Base-by-base conservation (phyloP, 2,888 invertebrate genomes). In the Drosophila cognata region DNA sequence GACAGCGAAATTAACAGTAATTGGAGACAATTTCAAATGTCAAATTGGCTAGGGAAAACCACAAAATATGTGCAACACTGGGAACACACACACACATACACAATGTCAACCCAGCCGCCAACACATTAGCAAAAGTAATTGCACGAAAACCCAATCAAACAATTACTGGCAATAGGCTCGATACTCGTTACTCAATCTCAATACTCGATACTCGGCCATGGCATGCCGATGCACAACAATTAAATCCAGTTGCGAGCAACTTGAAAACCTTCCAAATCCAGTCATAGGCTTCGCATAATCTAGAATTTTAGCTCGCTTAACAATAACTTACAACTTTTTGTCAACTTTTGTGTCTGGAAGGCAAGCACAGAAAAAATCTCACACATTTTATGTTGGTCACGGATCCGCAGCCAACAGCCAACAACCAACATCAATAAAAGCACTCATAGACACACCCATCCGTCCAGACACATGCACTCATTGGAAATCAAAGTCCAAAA, bases 21-120 rank as follows among this genome's bases (percentile, higher is more conserved):
- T 87, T 84, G 80, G 78, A 71, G 68, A 82, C 88, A 84, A 82
- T 87, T 84, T 67, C 55, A 68, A 70, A 79, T 77, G 79, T 84
- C 82, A 79, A 81, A 85, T 64, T 78, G 85, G 53, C 78, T 58
- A 71, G 66, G 55, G 80, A 70, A 80, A 82, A 82, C 87, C 87
- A 69, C 84, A 81, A 84, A 83, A 75, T 56, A 36, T 48, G 43
- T 50, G 50, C 57, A 50, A 57, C n/a, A 43, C 31, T 28, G 10
- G 0, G 10, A 46, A 41, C 48, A 41, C 51, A 62, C 55, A 53
- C 52, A 35, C 38, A 69, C 46, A 41, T 11, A 21, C 53, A 69
- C 53, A 80, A 68, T 79, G 63, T 59, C 66, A 77, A 36, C 29
- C 10, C 41, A 35, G 25, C 6, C 38, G n/a, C 25, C 33, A 33